phyloP scores from a whole-genome alignment of 2,888 invertebrate genomes.

The Drosophila pseudotakahashii region DNA sequence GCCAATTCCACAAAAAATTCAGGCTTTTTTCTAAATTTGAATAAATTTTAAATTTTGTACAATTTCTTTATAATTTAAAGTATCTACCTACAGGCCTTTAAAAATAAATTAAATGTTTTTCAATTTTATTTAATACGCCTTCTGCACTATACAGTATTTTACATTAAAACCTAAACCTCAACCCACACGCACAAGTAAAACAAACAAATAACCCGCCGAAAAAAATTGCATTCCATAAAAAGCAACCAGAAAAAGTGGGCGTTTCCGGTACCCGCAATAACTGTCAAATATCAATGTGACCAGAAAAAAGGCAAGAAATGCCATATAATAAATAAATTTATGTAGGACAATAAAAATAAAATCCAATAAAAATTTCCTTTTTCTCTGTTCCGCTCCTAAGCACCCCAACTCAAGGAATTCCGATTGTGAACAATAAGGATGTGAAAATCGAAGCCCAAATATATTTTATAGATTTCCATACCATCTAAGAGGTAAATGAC shows the following conservation, averaged over 20 bases:
- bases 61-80: too few species aligned
- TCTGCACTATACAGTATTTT: too few species aligned
- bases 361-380: constrained; percentile 63
- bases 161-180: too few species aligned
- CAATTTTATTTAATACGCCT: too few species aligned
- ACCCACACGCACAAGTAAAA: not conserved
- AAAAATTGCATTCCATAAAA: constrained; percentile 27
- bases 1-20: not conserved
- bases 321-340: constrained; percentile 68
- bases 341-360: constrained; percentile 72
- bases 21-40: not conserved
- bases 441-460: constrained; percentile 37
- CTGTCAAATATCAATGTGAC: constrained; percentile 70
- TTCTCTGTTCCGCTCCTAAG: not conserved
- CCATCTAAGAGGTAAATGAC: constrained; percentile 30
- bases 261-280: constrained; percentile 73
- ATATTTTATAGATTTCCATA: constrained; percentile 26
- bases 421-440: constrained; percentile 56
- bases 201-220: constrained; percentile 10
- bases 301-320: constrained; percentile 33
- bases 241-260: constrained; percentile 53
- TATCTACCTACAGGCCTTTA: too few species aligned
- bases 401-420: constrained; percentile 16
- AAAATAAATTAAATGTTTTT: too few species aligned
- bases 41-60: too few species aligned